These are phyloP conservation scores for Hyposoter didymator DNA, from an alignment of 2,888 invertebrate species.

Conservation along the genomic window DNA sequence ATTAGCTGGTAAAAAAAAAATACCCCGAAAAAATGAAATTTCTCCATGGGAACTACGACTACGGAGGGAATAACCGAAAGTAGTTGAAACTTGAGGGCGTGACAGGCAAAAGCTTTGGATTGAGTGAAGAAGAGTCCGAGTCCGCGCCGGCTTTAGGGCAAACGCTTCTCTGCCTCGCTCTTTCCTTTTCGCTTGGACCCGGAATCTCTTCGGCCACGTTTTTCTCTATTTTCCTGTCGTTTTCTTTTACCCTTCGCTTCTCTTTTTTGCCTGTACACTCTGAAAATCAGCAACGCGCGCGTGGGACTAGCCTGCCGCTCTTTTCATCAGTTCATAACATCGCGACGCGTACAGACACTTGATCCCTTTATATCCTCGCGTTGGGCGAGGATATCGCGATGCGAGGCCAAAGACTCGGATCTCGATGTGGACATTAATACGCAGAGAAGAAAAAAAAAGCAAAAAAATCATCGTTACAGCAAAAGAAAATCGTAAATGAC, in stretches of 20 bases:
- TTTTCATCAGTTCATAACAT: slow-evolving; percentile 17
- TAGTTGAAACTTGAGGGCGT: slow-evolving; percentile 50
- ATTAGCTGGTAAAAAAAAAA: neutral
- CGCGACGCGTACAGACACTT: slow-evolving; percentile 37
- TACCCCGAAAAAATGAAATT: neutral
- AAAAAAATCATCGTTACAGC: neutral
- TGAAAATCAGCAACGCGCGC: slow-evolving; percentile 23
- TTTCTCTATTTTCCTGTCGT: slow-evolving; percentile 29
- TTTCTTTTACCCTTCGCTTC: neutral
- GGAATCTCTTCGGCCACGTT: slow-evolving; percentile 37
- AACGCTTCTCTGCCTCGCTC: neutral
- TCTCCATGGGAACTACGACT: neutral
- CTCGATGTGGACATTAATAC: slow-evolving; percentile 56
- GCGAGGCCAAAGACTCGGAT: neutral
- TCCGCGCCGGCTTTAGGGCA: slow-evolving; percentile 25
- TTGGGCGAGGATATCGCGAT: slow-evolving; percentile 1
- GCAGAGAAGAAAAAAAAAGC: too few species aligned
- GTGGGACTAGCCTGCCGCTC: neutral
- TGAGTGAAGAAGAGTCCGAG: slow-evolving; percentile 57
- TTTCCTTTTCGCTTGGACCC: slow-evolving; percentile 8
- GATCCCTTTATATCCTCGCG: slow-evolving; percentile 52
- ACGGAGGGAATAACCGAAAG: slow-evolving; percentile 22
- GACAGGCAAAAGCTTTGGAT: slow-evolving; percentile 41
- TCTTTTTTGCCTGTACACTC: slow-evolving; percentile 3
- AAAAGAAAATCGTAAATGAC: slow-evolving; percentile 19